Conservation (phyloP, 2,797 vertebrate genomes). For the Mionectes olivaceus region DNA sequence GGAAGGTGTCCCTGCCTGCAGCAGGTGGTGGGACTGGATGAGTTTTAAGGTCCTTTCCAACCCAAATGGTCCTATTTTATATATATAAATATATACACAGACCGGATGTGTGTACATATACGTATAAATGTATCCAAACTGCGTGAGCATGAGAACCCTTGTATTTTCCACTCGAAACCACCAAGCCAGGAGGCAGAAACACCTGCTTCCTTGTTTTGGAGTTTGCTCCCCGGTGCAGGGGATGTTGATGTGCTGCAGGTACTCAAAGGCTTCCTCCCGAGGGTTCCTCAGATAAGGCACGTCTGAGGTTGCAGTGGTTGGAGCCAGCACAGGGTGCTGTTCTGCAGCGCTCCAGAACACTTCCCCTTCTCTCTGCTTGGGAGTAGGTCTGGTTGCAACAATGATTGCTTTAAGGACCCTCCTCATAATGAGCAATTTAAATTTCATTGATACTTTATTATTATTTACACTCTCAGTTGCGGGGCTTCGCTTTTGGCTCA, state of each 20-base stretch:
- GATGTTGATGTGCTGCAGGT: accelerated
- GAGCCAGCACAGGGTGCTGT: neutral
- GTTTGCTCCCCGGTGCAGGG: accelerated
- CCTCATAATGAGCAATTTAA: neutral
- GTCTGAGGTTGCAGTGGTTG: neutral
- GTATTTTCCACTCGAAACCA: neutral
- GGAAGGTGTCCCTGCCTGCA: neutral
- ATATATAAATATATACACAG: too few relatives aligned
- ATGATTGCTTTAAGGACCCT: neutral
- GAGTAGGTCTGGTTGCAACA: neutral
- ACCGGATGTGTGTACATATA: neutral
- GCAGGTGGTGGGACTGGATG: neutral
- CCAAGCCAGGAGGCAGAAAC: neutral
- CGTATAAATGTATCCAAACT: neutral
- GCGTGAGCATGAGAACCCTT: neutral
- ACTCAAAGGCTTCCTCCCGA: neutral
- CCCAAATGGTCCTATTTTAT: neutral
- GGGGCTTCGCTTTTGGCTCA: neutral
- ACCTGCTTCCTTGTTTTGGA: neutral
- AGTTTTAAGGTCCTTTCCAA: neutral
- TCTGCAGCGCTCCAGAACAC: accelerated
- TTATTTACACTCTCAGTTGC: neutral
- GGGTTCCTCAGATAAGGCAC: accelerated
- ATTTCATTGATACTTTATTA: neutral
- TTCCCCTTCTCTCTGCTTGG: neutral